Evolutionary conservation across 2,113 vertebrate genomes (phyloP).

Genomic region (Cyphomyrus plagiostoma): DNA sequence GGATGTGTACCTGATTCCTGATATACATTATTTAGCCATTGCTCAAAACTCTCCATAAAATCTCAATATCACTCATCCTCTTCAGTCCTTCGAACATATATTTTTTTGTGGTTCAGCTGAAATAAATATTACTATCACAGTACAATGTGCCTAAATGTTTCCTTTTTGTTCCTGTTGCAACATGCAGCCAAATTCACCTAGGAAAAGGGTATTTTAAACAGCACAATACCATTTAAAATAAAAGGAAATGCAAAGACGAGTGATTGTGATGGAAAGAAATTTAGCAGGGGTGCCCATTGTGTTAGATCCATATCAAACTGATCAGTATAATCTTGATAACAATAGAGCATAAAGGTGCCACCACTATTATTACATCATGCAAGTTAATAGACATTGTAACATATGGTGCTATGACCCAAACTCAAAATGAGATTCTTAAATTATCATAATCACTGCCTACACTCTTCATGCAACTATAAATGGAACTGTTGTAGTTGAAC

Average conservation of each 20-base stretch:
- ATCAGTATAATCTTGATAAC: slow-evolving; percentile 7
- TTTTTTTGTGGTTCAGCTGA: background rate
- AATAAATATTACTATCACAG: background rate
- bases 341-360: background rate
- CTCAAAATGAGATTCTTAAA: background rate
- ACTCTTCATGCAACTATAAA: background rate
- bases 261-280: background rate
- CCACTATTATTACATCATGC: background rate
- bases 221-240: background rate
- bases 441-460: slow-evolving; percentile 7
- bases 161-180: background rate
- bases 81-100: background rate
- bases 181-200: background rate
- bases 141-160: background rate
- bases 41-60: background rate
- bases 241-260: background rate
- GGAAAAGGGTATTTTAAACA: background rate
- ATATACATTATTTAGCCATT: background rate
- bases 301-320: background rate
- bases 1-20: background rate
- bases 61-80: background rate
- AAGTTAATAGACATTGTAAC: background rate
- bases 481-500: background rate
- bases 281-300: background rate
- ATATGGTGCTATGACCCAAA: background rate